Conservation (phyloP, 2,888 invertebrate species). For the Drosophila aldrichi region DNA sequence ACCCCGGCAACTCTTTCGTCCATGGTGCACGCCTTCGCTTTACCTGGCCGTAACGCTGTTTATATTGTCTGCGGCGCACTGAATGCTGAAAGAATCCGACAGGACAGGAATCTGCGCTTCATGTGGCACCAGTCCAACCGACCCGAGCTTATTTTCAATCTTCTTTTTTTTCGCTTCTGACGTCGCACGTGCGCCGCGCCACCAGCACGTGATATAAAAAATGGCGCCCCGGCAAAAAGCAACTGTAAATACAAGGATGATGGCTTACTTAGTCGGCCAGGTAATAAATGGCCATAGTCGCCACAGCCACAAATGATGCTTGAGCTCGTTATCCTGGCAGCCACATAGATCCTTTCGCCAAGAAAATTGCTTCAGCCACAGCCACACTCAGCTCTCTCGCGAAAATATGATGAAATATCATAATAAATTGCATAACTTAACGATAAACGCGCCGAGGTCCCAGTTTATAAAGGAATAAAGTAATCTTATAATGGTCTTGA, state of each 20-base stretch:
- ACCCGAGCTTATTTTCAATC: slow-evolving; percentile 63
- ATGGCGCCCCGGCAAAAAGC: slow-evolving; percentile 56
- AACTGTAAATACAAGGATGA: slow-evolving; percentile 76
- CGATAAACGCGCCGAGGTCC: slow-evolving; percentile 13
- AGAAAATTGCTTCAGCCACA: slow-evolving; percentile 22
- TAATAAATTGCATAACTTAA: slow-evolving; percentile 46
- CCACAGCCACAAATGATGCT: slow-evolving; percentile 58
- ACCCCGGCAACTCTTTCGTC: slow-evolving; percentile 31
- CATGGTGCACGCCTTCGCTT: background rate
- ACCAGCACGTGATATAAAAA: slow-evolving; percentile 59
- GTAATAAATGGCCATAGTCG: slow-evolving; percentile 72
- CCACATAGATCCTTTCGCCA: slow-evolving; percentile 39
- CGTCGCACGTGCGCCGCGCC: slow-evolving; percentile 53
- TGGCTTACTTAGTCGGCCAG: slow-evolving; percentile 74
- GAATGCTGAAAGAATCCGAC: slow-evolving; percentile 53
- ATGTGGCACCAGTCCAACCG: slow-evolving; percentile 44
- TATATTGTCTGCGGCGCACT: slow-evolving; percentile 54
- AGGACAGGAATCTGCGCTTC: slow-evolving; percentile 67
- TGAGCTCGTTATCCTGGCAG: slow-evolving; percentile 49
- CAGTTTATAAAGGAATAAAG: background rate
- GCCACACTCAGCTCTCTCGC: slow-evolving; percentile 24
- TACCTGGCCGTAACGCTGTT: slow-evolving; percentile 54
- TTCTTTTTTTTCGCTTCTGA: slow-evolving; percentile 27
- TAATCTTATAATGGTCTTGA: background rate
- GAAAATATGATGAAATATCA: slow-evolving; percentile 24